phyloP scores from a whole-genome alignment of 92 coral and sea anemone species.

The Zoanthus gigantus region DNA sequence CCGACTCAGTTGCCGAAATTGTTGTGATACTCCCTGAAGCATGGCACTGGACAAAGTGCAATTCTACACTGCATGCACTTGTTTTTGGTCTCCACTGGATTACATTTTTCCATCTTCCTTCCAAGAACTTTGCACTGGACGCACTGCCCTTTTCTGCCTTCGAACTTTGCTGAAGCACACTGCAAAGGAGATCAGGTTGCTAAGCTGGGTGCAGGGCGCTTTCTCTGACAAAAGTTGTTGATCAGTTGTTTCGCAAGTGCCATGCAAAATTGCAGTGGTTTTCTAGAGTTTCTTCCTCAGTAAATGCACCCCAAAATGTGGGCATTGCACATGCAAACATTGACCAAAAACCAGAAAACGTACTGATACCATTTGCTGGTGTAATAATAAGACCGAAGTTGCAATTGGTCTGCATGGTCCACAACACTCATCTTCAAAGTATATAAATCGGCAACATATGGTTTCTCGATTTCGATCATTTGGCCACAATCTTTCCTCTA shows the following conservation, averaged over 20 bases:
- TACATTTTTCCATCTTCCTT: constrained; percentile 9
- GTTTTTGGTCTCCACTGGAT: constrained; percentile 1
- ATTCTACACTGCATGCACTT: constrained; percentile 26
- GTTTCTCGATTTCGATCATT: background rate
- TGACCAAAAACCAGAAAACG: background rate
- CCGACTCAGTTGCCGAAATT: no score
- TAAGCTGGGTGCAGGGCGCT: background rate
- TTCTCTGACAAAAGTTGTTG: constrained; percentile 8
- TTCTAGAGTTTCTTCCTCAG: constrained; percentile 5
- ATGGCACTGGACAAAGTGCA: constrained; percentile 2
- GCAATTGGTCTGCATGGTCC: background rate
- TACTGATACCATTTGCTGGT: background rate
- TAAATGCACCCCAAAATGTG: background rate
- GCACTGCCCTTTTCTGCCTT: constrained; percentile 22
- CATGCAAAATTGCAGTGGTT: constrained; percentile 8
- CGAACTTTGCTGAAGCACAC: constrained; percentile 1
- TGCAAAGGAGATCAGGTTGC: background rate
- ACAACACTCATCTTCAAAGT: background rate
- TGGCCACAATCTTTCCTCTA: background rate
- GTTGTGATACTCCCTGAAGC: constrained; percentile 9
- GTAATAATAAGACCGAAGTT: background rate
- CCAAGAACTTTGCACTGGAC: constrained; percentile 24
- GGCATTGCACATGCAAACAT: background rate
- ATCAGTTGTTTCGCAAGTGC: background rate
- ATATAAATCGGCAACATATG: background rate